Base-by-base conservation (phyloP, 1,140 invertebrate genomes). In the Drosophila sturtevanti region DNA sequence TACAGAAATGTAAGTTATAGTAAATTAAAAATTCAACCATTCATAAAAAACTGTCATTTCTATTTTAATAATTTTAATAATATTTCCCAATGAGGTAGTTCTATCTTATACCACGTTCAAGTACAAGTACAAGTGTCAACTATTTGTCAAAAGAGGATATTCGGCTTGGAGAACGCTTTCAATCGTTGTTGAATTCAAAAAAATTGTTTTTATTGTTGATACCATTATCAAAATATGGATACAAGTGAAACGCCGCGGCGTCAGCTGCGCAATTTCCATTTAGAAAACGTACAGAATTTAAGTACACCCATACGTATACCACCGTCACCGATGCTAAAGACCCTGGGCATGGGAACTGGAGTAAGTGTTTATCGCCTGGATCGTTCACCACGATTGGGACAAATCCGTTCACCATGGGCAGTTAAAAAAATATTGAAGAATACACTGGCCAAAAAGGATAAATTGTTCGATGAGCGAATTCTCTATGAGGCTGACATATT, bases 381-480 rank as follows among this genome's bases (percentile, higher is more conserved):
- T 65, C 92, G 96, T 75, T 96, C 95, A 0, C 95, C 96, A 1
- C 93, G 93, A 78, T 93, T 93, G 5, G 94, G 94, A 34, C 93
- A 94, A 75, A 91, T 93, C 1, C 91, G 94, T 44, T 97, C 96
- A 1, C 97, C 96, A 1, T 97, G 96, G 97, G 97, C 96, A 4
- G 93, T 97, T 1, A 97, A 97, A 82, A 95, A 93, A 80, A 11
- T 94, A 85, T 81, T 92, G 68, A 85, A 93, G 59, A 92, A 92
- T 51, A 62, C 65, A 11, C 56, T 70, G 10, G 63, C 51, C 5
- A 87, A 27, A 61, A 70, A 55, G 77, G 89, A 65, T 85, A 92
- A 62, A 3, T 1, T 80, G 0, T 93, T 93, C 60, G 92, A 92
- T 52, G 84, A 94, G 31, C 92, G 96, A 2, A 93, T 98, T 21